Evolutionary conservation across 2,888 invertebrate species (phyloP).

Genomic region (Nasonovia ribisnigri): DNA sequence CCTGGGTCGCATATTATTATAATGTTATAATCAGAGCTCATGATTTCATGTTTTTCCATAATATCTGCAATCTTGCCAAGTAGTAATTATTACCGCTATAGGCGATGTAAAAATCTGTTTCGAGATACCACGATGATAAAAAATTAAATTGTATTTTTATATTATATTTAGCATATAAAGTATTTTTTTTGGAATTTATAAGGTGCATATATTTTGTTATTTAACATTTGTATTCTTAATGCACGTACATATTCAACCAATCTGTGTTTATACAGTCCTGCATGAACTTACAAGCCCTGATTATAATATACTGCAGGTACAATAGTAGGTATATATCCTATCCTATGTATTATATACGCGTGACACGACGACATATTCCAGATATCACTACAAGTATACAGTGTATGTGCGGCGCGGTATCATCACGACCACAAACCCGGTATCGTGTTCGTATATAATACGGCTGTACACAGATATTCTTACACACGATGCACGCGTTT

Average conservation of each 20-base stretch:
- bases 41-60: neutral
- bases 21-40: neutral
- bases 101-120: neutral
- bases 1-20: neutral
- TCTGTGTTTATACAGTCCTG: neutral
- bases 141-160: neutral
- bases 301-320: neutral
- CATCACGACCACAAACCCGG: slow-evolving; percentile 50
- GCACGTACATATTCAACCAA: neutral
- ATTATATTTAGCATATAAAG: neutral
- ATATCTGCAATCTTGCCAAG: neutral
- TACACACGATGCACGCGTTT: neutral
- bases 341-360: neutral
- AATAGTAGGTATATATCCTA: neutral
- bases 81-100: neutral
- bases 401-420: neutral
- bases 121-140: neutral
- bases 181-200: neutral
- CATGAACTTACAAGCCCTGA: neutral
- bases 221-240: neutral
- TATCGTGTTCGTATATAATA: slow-evolving; percentile 49
- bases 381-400: neutral
- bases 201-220: neutral
- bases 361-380: neutral
- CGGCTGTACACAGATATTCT: neutral